phyloP scores from a whole-genome alignment of 2,797 vertebrate genomes.

The Megalops cyprinoides region DNA sequence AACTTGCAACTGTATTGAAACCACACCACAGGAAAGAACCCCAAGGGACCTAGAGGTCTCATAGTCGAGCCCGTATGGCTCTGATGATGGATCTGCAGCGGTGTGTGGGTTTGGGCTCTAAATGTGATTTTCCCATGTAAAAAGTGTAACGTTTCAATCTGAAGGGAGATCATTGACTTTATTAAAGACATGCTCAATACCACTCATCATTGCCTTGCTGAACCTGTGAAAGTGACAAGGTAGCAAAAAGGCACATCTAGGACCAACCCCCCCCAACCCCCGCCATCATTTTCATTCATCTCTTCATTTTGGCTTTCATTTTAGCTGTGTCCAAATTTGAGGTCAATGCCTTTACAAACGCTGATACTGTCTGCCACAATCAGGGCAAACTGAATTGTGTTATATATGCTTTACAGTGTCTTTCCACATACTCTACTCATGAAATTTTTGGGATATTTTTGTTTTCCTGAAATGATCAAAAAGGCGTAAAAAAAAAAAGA shows the following conservation, averaged over 20 bases:
- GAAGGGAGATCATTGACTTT: not conserved
- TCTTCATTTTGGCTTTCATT: not conserved
- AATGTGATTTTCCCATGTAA: not conserved
- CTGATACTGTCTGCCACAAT: not conserved
- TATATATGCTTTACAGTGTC: too few species aligned
- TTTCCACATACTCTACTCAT: not conserved
- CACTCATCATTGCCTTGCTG: not conserved
- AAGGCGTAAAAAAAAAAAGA: not conserved
- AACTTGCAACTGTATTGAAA: slow-evolving; percentile 15
- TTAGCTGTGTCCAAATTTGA: not conserved
- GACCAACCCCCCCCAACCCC: not conserved
- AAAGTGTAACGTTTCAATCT: slow-evolving; percentile 6
- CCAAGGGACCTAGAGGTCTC: not conserved
- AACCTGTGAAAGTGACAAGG: not conserved
- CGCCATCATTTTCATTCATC: not conserved
- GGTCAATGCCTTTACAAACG: not conserved
- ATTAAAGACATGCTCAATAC: not conserved
- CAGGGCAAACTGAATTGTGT: not conserved
- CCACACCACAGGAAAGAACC: slow-evolving; percentile 10
- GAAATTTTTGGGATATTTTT: not conserved
- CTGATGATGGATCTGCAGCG: slow-evolving; percentile 13
- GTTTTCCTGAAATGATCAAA: not conserved
- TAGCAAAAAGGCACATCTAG: not conserved
- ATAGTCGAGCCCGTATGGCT: slow-evolving; percentile 16
- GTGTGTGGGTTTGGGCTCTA: slow-evolving; percentile 5